Conservation (phyloP, 2,888 invertebrate species). For the Mesorhabditis spiculigera region DNA sequence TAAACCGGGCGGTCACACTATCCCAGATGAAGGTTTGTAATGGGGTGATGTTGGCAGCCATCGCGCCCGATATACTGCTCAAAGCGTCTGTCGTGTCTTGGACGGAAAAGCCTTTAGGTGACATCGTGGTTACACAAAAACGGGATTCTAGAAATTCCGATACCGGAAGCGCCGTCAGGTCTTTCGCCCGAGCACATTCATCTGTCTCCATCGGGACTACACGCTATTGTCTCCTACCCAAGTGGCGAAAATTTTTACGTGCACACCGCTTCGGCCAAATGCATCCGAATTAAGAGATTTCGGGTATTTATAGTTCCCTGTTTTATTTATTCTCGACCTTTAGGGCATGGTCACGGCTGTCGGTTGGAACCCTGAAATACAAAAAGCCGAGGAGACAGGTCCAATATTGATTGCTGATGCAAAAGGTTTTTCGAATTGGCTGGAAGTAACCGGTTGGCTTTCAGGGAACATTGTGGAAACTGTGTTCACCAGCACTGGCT, state of each 20-base stretch:
- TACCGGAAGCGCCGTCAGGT: constrained; percentile 31
- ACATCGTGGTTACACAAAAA: too few species aligned
- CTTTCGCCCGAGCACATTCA: constrained; percentile 39
- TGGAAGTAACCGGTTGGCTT: background rate
- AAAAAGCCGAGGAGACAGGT: constrained; percentile 46
- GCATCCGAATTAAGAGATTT: constrained; percentile 35
- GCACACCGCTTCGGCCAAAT: constrained; percentile 27
- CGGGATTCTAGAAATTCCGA: constrained; percentile 26
- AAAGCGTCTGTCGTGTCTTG: constrained; percentile 15
- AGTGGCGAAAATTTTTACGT: constrained; percentile 51
- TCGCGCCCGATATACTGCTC: constrained; percentile 18
- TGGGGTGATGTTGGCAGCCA: constrained; percentile 26
- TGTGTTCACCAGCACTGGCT: constrained; percentile 28
- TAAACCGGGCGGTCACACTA: constrained; percentile 13
- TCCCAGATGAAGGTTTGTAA: constrained; percentile 23
- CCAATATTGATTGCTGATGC: constrained; percentile 27
- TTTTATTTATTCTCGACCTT: constrained; percentile 10
- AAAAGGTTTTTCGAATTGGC: background rate
- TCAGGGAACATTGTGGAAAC: constrained; percentile 22
- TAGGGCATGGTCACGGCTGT: constrained; percentile 48
- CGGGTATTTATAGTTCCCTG: constrained; percentile 21
- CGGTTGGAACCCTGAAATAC: constrained; percentile 52
- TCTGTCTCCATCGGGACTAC: constrained; percentile 42
- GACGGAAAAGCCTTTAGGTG: constrained; percentile 19
- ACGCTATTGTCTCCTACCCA: constrained; percentile 43